Conservation (phyloP, 2,888 invertebrate species). For the Spodoptera littoralis region DNA sequence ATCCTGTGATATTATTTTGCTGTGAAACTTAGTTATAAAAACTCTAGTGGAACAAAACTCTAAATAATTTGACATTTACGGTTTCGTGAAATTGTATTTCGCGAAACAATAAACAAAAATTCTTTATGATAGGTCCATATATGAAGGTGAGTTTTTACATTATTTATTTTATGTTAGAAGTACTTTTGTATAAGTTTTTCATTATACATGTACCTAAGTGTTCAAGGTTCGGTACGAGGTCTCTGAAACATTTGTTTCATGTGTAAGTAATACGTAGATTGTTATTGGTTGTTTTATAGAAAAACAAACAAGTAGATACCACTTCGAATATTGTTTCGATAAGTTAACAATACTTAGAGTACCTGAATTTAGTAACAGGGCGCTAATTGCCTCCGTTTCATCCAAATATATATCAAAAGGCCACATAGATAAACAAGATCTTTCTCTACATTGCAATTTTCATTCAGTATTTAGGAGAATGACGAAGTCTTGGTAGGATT, state of each 20-base stretch:
- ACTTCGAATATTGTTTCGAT: slow-evolving; percentile 32
- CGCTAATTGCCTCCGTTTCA: slow-evolving; percentile 6
- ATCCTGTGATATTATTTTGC: slow-evolving; percentile 83
- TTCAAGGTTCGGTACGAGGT: slow-evolving; percentile 32
- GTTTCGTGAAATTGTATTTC: slow-evolving; percentile 87
- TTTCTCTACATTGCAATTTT: slow-evolving; percentile 5
- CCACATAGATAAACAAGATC: background rate
- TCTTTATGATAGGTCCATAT: slow-evolving; percentile 89
- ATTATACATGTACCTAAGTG: slow-evolving; percentile 11
- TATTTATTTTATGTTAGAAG: slow-evolving; percentile 39
- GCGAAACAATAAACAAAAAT: slow-evolving; percentile 80
- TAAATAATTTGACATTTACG: slow-evolving; percentile 56
- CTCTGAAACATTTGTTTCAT: slow-evolving; percentile 28
- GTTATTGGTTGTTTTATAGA: slow-evolving; percentile 1
- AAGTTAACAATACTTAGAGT: background rate
- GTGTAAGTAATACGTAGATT: slow-evolving; percentile 1
- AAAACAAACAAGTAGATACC: slow-evolving; percentile 9
- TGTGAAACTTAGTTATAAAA: slow-evolving; percentile 74
- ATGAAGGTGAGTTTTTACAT: slow-evolving; percentile 83
- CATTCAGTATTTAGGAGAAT: background rate
- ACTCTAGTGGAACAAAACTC: slow-evolving; percentile 57
- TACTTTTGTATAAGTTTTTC: slow-evolving; percentile 1
- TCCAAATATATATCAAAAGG: background rate
- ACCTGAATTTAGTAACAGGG: slow-evolving; percentile 1
- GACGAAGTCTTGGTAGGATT: background rate